Evolutionary conservation across 1,140 invertebrate genomes (phyloP), one percentile per base, ranked within the genome.

Genomic region (Halesus radiatus): DNA sequence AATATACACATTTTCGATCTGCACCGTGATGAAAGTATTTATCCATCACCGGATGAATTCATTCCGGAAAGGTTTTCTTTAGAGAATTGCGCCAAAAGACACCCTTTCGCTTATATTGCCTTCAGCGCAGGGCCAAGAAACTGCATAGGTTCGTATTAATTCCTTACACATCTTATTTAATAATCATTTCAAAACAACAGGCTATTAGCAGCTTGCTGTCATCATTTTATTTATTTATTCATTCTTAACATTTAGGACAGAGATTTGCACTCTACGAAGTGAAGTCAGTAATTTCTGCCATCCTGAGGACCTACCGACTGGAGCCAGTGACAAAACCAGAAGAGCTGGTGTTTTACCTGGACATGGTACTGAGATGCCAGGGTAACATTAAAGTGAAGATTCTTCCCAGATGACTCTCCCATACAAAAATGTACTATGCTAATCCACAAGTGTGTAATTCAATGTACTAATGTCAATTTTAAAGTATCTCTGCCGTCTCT

Each of bases 201-300:
- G 37, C 7, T 13, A 7, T 8, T 5, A 45, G 37, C 37, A 45
- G 37, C 32, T 32, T 7, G 32, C 37, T 13, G 37, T 45, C 37
- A 45, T 45, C 0, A 13, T 45, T 45, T 13, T 45, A 45, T 13
- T 13, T 45, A 45, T 45, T 37, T 13, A 45, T 45, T 45, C 10
- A 45, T 13, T 0, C 13, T 45, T 45, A 13, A 45, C 10, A 45
- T 60, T 76, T 37, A 83, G 93, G 93, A 53, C 93, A 94, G 84
- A 94, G 92, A 86, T 96, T 95, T 87, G 95, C 94, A 18, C 87
- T 93, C 84, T 85, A 94, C 80, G 95, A 95, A 88, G 91, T 92
- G 83, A 95, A 95, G 86, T 90, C 92, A 0, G 86, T 94, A 3
- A 86, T 95, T 37, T 91, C 93, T 0, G 89, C 90, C 4, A 87